Percentiles rank a stretch among this genome's conserved stretches.
These are phyloP conservation scores for Burhinus oedicnemus DNA, from an alignment of 2,113 vertebrate species.

Conservation along the genomic window DNA sequence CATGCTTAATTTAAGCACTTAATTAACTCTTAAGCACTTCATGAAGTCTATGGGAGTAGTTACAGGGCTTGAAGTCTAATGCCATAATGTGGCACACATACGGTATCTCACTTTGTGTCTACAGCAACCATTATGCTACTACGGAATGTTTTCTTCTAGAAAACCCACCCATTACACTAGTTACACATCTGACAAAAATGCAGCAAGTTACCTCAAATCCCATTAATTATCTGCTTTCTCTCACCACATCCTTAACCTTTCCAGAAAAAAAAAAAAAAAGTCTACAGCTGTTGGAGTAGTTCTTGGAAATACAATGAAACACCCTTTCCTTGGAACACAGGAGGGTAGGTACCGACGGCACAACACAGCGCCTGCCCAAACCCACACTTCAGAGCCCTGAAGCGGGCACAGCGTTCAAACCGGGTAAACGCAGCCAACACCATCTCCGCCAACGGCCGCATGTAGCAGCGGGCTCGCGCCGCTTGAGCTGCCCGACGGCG, in stretches of 20 bases:
- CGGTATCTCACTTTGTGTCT: not conserved
- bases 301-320: not conserved
- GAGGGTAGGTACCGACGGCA: not conserved
- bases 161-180: not conserved
- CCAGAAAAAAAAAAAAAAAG: not conserved
- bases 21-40: not conserved
- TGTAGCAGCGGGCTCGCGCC: accelerated
- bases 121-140: not conserved
- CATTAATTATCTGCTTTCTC: not conserved
- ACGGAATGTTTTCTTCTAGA: not conserved
- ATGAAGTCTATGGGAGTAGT: not conserved
- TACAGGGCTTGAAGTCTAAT: not conserved
- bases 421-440: accelerated
- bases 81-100: too few species aligned
- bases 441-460: accelerated
- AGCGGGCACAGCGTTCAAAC: not conserved
- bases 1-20: not conserved
- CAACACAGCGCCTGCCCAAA: not conserved
- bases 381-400: not conserved
- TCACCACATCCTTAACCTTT: not conserved
- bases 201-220: not conserved
- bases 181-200: not conserved
- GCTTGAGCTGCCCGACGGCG: not conserved
- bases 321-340: not conserved
- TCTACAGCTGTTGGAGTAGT: not conserved